Base-by-base conservation (phyloP, 1,140 invertebrate genomes). In the Pomacea maculata region DNA sequence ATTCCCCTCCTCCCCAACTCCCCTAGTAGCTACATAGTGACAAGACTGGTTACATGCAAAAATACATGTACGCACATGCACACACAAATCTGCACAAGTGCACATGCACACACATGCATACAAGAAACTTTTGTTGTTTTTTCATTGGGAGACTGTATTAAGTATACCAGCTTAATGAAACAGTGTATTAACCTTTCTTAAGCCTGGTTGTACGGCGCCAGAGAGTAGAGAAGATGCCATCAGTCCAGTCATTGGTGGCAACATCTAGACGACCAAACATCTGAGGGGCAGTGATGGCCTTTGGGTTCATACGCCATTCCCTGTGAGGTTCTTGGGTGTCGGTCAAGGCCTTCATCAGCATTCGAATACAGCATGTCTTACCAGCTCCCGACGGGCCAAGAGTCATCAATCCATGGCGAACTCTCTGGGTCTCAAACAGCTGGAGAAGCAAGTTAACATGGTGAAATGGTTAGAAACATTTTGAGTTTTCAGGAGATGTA, bases 231-330 rank as follows among this genome's bases (percentile, higher is more conserved):
- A 99, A 99, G 84, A 99, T 98, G 0, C 97, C 97, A 92, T 99
- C 97, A 2, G 97, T 98, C 97, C 97, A 99, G 88, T 99, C 97
- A 90, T 99, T 98, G 0, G 97, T 99, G 3, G 97, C 97, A 0
- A 98, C 97, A 90, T 98, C 97, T 34, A 98, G 92, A 70, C 96
- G 93, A 1, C 97, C 97, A 92, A 99, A 99, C 97, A 99, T 99
- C 93, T 99, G 97, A 10, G 97, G 94, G 3, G 97, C 96, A 76
- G 97, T 98, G 84, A 99, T 98, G 63, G 97, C 96, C 93, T 99
- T 98, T 0, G 97, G 97, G 92, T 99, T 99, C 97, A 99, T 98
- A 82, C 97, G 92, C 96, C 98, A 97, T 93, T 99, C 97, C 83
- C 86, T 88, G 85, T 92, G 90, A 52, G 90, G 89, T 34, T 83